These are phyloP conservation scores for Zaprionus ghesquierei DNA, from an alignment of 1,140 invertebrate species.

Conservation along the genomic window DNA sequence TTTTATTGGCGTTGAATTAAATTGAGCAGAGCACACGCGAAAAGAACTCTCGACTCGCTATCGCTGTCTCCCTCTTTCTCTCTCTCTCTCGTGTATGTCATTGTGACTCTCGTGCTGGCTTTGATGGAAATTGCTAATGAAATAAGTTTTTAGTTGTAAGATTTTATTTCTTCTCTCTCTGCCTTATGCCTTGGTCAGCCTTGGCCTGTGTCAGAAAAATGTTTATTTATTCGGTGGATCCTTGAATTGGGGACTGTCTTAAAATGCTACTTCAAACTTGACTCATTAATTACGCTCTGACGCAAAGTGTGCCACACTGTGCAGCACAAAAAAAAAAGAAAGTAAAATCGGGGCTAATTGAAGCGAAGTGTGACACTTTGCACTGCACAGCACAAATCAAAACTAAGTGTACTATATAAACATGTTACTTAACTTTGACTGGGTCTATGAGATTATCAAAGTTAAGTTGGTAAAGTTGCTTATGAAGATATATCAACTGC, in stretches of 20 bases:
- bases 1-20: slow-evolving; percentile 78
- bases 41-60: neutral
- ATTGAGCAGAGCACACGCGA: slow-evolving; percentile 49
- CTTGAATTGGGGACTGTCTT: slow-evolving; percentile 24
- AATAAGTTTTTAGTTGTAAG: slow-evolving; percentile 74
- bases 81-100: neutral
- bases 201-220: slow-evolving; percentile 34
- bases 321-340: neutral
- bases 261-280: slow-evolving; percentile 1
- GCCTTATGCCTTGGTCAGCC: slow-evolving; percentile 8
- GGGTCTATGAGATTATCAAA: neutral
- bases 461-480: neutral
- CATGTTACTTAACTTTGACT: neutral
- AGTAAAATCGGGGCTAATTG: slow-evolving; percentile 18
- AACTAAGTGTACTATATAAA: neutral
- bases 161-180: slow-evolving; percentile 60
- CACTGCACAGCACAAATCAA: neutral
- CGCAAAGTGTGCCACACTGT: neutral
- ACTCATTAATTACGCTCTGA: slow-evolving; percentile 16
- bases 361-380: slow-evolving; percentile 2
- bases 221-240: slow-evolving; percentile 57
- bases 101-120: slow-evolving; percentile 30
- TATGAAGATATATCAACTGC: neutral
- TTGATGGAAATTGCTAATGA: slow-evolving; percentile 79
- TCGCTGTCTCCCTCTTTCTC: neutral